Evolutionary conservation across 2,888 invertebrate genomes (phyloP), one percentile per base, ranked within the genome.

Genomic region (Molorchus minor): DNA sequence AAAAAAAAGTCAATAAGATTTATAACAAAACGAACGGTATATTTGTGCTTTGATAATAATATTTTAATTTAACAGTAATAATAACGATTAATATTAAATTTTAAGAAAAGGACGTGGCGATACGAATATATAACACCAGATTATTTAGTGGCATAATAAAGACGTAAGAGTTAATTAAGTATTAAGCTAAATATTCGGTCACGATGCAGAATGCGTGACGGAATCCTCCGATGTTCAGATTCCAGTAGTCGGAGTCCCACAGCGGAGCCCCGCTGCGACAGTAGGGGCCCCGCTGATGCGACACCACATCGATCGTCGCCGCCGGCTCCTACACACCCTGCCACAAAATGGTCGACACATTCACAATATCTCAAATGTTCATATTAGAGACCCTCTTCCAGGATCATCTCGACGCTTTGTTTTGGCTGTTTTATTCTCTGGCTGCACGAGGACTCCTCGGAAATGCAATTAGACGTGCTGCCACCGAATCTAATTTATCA

Each of bases 261-360:
- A 68, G 76, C 68, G 75, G 69, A 63, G 70, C 68, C 77, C 77
- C 71, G 77, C 77, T 77, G 77, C 75, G 77, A 76, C 77, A 74
- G 77, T 77, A 77, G 77, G 76, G 74, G 74, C 76, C 76, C 76
- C 75, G 77, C 77, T 75, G 77, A 68, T 75, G 76, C 74, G 75
- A 75, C 74, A 76, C 67, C 73, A 71, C 75, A 77, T 77, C 76
- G 77, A 77, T 77, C 75, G 75, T 70, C 54, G 73, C 76, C 74
- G 12, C 8, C 46, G 60, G 67, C 67, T 53, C 53, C 57, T 58
- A 64, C 64, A 64, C 66, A 62, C 62, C 62, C 64, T 55, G 65
- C 64, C 66, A 64, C 70, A 68, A 70, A 70, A 70, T 70, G 70
- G 70, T 68, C 68, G 70, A 67, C 70, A 70, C 65, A 64, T 70